Conservation (phyloP, 2,113 vertebrate species). For the Nothocercus nigrocapillus region DNA sequence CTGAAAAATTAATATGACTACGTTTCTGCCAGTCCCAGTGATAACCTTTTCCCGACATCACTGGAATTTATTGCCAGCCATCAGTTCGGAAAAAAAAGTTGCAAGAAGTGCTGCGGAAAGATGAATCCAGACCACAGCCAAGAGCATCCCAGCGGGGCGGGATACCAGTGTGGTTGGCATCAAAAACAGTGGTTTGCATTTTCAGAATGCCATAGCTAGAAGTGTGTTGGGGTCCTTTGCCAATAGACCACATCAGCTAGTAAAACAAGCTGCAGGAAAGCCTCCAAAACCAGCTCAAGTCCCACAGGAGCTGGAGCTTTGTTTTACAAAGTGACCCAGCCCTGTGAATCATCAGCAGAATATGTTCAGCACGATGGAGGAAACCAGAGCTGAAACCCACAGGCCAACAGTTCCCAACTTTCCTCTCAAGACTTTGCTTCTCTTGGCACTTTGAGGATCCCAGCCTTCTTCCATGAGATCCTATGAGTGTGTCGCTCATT, state of each 20-base stretch:
- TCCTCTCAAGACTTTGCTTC: neutral
- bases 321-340: neutral
- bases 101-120: neutral
- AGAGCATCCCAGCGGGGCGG: neutral
- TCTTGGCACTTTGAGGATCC: neutral
- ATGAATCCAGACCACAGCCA: neutral
- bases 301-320: neutral
- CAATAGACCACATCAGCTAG: neutral
- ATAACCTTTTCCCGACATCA: conserved; percentile 32
- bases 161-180: neutral
- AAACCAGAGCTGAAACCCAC: conserved; percentile 23
- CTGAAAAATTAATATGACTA: conserved; percentile 59
- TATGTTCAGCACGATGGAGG: rapidly evolving
- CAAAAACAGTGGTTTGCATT: neutral
- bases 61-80: conserved; percentile 43
- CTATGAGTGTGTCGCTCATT: neutral
- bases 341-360: conserved; percentile 31
- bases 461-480: neutral
- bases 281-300: neutral
- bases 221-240: neutral
- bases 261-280: neutral
- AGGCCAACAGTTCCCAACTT: neutral
- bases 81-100: neutral
- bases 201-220: neutral
- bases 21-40: neutral